Evolutionary conservation across 2,888 invertebrate genomes (phyloP).

Genomic region (Xestia sexstrigata): DNA sequence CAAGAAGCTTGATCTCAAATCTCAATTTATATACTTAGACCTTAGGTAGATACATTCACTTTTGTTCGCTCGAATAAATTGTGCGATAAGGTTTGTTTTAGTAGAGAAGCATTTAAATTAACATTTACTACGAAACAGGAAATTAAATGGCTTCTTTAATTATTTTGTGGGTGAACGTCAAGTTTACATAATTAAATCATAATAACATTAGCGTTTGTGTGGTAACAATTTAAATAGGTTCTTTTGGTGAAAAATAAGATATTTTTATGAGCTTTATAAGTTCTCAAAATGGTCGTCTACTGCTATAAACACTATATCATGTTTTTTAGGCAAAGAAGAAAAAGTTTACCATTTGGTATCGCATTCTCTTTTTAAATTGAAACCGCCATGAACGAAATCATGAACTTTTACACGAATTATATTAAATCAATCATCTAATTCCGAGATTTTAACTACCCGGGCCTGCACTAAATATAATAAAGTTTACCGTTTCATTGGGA

Average conservation of each 20-base stretch:
- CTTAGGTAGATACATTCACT: slow-evolving; percentile 49
- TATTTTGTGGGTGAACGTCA: not conserved
- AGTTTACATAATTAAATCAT: slow-evolving; percentile 5
- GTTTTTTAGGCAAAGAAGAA: not conserved
- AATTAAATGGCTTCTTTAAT: slow-evolving; percentile 14
- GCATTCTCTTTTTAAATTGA: not conserved
- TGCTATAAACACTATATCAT: not conserved
- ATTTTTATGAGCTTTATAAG: not conserved
- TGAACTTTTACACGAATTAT: no score
- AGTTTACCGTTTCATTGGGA: no score
- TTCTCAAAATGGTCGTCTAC: no score
- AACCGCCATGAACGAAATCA: no score
- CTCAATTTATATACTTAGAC: slow-evolving; percentile 33
- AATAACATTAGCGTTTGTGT: not conserved
- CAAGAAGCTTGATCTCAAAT: slow-evolving; percentile 14
- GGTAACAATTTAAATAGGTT: not conserved
- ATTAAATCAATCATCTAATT: no score
- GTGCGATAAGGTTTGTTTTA: slow-evolving; percentile 30
- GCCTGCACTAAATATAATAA: no score
- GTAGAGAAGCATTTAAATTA: slow-evolving; percentile 34
- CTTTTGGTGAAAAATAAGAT: not conserved
- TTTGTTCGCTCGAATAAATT: slow-evolving; percentile 61
- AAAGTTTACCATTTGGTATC: not conserved
- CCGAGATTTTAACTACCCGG: no score
- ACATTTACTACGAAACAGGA: slow-evolving; percentile 12